Conservation (phyloP, 2,888 invertebrate genomes). For the Macroteleia sp. region DNA sequence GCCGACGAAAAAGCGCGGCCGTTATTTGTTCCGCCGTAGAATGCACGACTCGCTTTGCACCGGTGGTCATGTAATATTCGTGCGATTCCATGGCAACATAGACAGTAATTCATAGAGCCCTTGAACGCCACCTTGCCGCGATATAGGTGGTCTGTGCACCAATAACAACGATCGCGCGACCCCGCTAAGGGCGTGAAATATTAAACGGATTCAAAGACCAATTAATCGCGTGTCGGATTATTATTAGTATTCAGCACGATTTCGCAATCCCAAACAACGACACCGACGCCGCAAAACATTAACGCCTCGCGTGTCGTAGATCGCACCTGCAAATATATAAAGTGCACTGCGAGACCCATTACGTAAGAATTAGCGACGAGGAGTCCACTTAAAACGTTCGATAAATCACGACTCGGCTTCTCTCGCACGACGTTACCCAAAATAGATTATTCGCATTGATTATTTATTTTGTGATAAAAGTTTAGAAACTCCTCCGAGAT, state of each 20-base stretch:
- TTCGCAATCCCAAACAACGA: slow-evolving; percentile 56
- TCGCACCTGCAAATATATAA: slow-evolving; percentile 59
- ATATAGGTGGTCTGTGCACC: slow-evolving; percentile 77
- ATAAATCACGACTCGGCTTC: slow-evolving; percentile 44
- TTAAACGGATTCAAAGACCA: slow-evolving; percentile 70
- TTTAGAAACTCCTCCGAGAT: slow-evolving; percentile 50
- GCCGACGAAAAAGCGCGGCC: too few relatives aligned
- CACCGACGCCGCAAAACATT: slow-evolving; percentile 63
- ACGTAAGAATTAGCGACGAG: slow-evolving; percentile 58
- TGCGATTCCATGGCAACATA: slow-evolving; percentile 46
- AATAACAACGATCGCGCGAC: too few relatives aligned
- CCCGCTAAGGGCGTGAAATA: slow-evolving; percentile 69
- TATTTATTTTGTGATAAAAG: slow-evolving; percentile 49
- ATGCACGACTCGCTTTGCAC: slow-evolving; percentile 40
- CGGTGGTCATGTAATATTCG: slow-evolving; percentile 48
- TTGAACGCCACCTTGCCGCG: slow-evolving; percentile 32
- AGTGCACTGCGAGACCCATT: slow-evolving; percentile 49
- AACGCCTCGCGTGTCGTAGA: slow-evolving; percentile 59
- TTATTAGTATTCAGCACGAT: slow-evolving; percentile 71
- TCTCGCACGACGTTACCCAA: slow-evolving; percentile 39
- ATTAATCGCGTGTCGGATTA: slow-evolving; percentile 72
- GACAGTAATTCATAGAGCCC: slow-evolving; percentile 54
- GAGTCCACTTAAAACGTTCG: slow-evolving; percentile 48
- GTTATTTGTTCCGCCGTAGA: slow-evolving; percentile 41
- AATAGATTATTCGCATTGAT: slow-evolving; percentile 48